Evolutionary conservation across 37 sponge, comb jelly and placozoan species (phyloP).

Genomic region (Oopsacas minuta): DNA sequence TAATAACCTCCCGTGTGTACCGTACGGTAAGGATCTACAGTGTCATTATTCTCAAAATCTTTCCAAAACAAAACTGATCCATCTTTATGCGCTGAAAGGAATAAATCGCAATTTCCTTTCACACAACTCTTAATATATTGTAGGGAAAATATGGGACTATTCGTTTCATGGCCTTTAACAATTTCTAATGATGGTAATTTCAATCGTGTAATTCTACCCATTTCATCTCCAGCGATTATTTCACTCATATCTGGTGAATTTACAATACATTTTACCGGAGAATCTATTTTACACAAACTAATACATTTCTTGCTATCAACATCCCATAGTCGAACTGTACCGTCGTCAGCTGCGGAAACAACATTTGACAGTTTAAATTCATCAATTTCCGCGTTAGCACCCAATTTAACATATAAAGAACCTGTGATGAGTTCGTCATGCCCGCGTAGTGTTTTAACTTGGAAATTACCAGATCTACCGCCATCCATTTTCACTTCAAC

Average conservation of each 20-base stretch:
- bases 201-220: not conserved
- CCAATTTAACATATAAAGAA: conserved; percentile 19
- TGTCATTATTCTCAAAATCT: conserved; percentile 7
- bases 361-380: conserved; percentile 27
- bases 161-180: not conserved
- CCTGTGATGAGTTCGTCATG: conserved; percentile 26
- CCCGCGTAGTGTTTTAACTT: conserved; percentile 45
- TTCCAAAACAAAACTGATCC: not conserved
- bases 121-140: not conserved
- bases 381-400: conserved; percentile 36
- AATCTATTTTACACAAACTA: not conserved
- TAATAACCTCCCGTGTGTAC: not conserved
- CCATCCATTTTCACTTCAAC: conserved; percentile 46
- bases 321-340: conserved; percentile 37
- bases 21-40: not conserved
- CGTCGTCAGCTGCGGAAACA: conserved; percentile 22
- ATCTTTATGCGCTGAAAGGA: not conserved
- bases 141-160: not conserved
- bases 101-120: not conserved
- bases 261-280: not conserved
- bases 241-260: not conserved
- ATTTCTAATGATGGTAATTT: not conserved
- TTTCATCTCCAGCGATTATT: not conserved
- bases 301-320: conserved; percentile 9
- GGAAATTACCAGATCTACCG: not conserved